Base-by-base conservation (phyloP, 2,113 vertebrate species). In the Notiomystis cincta region DNA sequence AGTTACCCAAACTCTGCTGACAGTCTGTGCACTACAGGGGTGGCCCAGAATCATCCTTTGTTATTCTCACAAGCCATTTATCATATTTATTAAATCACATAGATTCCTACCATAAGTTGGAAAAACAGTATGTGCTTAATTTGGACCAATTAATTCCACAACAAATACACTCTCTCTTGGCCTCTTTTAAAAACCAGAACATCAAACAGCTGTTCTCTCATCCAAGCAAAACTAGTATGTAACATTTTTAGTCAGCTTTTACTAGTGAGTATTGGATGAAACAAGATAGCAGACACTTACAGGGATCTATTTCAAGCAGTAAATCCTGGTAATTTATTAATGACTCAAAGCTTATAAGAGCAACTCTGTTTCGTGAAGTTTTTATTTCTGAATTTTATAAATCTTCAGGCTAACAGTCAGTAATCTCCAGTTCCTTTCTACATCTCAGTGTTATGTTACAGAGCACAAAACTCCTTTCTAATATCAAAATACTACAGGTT, bases 71-170 rank as follows among this genome's bases (percentile, higher is more conserved):
- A 71, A 95, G 90, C 93, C 65, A 90, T 97, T 96, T 90, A 93
- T 95, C 93, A 87, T 90, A 92, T 96, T 96, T 97, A 96, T 96
- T 93, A 96, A 96, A 95, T 96, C 90, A 53, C 95, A 94, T 90
- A 86, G 92, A 95, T 96, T 95, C 76, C 82, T 92, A 83, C 82
- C 88, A 79, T 94, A 90, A 95, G 82, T 92, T 96, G 90, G 85
- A 95, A 96, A 96, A 97, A 92, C 90, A 97, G 88, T 90, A 92
- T 94, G 88, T 95, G 72, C 95, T 95, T 96, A 81, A 96, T 95
- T 95, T 95, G 88, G 76, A 96, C 64, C 90, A 93, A 96, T 96
- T 96, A 94, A 95, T 96, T 96, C 82, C 95, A 83, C 92, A 95
- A 92, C 90, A 96, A 96, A 83, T 84, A 88, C 60, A 61, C 44